A percentile compares a stretch with the other conserved stretches of the same genome.
Evolutionary conservation across 2,888 invertebrate species (phyloP).

Genomic region (Tanypteryx hageni): DNA sequence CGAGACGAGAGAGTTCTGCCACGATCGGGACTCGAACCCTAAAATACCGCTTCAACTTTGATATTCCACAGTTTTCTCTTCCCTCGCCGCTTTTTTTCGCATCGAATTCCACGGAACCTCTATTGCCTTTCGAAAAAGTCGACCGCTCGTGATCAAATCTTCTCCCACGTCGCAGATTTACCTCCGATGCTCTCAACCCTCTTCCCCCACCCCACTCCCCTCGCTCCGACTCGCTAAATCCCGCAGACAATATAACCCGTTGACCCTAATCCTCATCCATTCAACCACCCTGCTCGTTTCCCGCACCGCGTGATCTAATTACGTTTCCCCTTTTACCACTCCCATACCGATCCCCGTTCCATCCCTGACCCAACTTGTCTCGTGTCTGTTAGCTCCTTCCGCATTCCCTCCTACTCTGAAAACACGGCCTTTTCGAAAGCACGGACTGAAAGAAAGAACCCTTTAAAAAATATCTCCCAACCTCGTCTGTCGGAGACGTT

Average conservation of each 20-base stretch:
- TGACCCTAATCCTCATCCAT: slow-evolving; percentile 29
- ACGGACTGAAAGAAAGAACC: not conserved
- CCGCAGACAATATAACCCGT: too few species aligned
- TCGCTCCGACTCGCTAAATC: too few species aligned
- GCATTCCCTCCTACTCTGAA: not conserved
- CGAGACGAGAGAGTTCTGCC: not conserved
- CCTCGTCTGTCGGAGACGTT: not conserved
- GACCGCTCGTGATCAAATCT: slow-evolving; percentile 14
- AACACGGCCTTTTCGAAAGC: not conserved
- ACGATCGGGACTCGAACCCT: not conserved
- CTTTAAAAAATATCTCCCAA: not conserved
- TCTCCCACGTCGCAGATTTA: slow-evolving; percentile 16
- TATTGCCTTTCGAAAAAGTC: slow-evolving; percentile 2
- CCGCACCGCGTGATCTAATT: slow-evolving; percentile 24
- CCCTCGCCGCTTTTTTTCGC: not conserved
- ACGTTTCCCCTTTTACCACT: slow-evolving; percentile 20
- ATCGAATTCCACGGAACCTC: slow-evolving; percentile 14
- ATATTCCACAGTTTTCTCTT: not conserved
- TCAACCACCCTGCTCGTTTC: not conserved
- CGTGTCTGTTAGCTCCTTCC: not conserved
- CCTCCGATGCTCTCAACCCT: not conserved
- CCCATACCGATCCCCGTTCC: not conserved
- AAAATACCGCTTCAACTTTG: not conserved
- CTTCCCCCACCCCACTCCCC: not conserved
- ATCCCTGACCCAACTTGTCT: not conserved